phyloP scores from a whole-genome alignment of 2,888 invertebrate genomes.

The Trichogramma dendrolimi region DNA sequence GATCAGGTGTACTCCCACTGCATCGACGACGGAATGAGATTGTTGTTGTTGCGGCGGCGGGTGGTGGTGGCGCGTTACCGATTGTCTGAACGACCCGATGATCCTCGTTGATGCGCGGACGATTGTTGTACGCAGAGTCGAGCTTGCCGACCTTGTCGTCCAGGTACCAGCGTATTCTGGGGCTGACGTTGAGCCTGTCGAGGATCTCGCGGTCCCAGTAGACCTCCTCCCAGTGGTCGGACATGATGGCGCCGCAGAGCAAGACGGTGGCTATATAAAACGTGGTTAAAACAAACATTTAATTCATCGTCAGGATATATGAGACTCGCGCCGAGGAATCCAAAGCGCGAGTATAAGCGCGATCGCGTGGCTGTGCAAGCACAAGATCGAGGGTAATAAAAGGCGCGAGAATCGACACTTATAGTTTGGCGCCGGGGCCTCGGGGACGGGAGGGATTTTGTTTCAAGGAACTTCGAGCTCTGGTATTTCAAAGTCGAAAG shows the following conservation, averaged over 20 bases:
- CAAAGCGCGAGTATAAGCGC: too few species aligned
- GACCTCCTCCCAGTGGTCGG: constrained; percentile 87
- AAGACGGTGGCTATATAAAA: constrained; percentile 70
- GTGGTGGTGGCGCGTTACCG: too few species aligned
- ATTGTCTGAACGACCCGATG: background rate
- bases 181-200: constrained; percentile 60
- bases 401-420: too few species aligned
- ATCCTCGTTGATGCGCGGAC: background rate
- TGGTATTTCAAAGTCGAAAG: too few species aligned
- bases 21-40: background rate
- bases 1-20: background rate
- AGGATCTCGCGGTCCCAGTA: constrained; percentile 69
- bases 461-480: too few species aligned
- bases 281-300: background rate
- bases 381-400: too few species aligned
- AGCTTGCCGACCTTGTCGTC: constrained; percentile 71
- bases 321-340: too few species aligned
- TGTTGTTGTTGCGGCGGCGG: background rate
- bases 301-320: too few species aligned
- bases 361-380: too few species aligned
- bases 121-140: constrained; percentile 29
- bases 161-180: constrained; percentile 62
- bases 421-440: too few species aligned
- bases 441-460: too few species aligned
- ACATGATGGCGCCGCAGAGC: constrained; percentile 82